phyloP scores from a whole-genome alignment of 2,113 vertebrate genomes.

The Parus major region DNA sequence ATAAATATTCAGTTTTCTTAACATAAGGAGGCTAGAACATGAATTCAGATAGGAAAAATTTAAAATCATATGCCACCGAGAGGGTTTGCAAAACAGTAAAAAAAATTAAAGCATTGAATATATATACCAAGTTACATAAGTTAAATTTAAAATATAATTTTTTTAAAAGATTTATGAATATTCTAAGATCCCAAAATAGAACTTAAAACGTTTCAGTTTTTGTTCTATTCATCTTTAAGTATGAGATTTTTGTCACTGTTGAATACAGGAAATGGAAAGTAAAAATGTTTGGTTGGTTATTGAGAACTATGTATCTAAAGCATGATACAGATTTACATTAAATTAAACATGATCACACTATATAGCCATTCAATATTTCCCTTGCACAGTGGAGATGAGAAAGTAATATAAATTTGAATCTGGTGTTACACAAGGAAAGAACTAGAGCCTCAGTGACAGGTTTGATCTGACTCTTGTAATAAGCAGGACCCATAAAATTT shows the following conservation, averaged over 20 bases:
- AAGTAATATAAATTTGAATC: background rate
- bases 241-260: background rate
- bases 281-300: background rate
- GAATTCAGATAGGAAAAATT: background rate
- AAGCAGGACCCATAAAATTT: background rate
- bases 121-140: background rate
- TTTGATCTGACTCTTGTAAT: background rate
- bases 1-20: background rate
- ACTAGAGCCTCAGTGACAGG: background rate
- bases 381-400: background rate
- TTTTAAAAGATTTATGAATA: background rate
- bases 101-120: background rate
- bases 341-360: background rate
- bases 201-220: background rate
- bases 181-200: background rate
- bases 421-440: background rate
- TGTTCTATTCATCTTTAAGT: background rate
- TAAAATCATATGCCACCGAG: background rate
- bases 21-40: background rate
- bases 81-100: background rate
- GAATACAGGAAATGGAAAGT: background rate
- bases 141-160: background rate
- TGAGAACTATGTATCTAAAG: background rate
- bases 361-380: background rate
- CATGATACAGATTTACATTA: background rate